A percentile compares a stretch with the other conserved stretches of the same genome.
These are phyloP conservation scores for Sterna hirundo DNA, from an alignment of 2,113 vertebrate genomes.

Conservation along the genomic window DNA sequence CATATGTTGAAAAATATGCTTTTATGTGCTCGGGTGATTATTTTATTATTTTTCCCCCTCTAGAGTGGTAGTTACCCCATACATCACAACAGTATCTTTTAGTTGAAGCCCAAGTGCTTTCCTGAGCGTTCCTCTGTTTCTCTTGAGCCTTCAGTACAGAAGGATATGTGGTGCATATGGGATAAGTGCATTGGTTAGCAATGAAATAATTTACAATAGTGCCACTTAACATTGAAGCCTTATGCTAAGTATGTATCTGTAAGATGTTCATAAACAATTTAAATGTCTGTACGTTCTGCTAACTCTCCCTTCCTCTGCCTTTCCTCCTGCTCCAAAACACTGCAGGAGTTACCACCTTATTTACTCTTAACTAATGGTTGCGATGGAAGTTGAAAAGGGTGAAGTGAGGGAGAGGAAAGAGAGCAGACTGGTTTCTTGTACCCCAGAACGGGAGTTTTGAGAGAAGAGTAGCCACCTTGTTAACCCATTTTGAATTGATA, in stretches of 20 bases:
- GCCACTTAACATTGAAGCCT: background rate
- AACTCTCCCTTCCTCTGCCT: background rate
- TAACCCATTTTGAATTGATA: background rate
- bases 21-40: background rate
- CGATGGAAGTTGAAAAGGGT: background rate
- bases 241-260: background rate
- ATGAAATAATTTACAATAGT: background rate
- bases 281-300: background rate
- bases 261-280: background rate
- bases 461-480: background rate
- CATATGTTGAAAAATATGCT: background rate
- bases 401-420: background rate
- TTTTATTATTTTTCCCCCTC: background rate
- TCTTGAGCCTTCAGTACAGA: background rate
- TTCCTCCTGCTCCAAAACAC: background rate
- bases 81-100: background rate
- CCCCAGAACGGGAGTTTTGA: background rate
- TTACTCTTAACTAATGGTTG: background rate
- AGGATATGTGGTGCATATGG: background rate
- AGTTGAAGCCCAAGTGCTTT: background rate
- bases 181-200: background rate
- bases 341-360: background rate
- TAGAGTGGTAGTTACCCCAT: background rate
- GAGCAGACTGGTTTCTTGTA: background rate
- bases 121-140: background rate